These are phyloP conservation scores for Synergus umbraculus DNA, from an alignment of 2,888 invertebrate species.

Conservation along the genomic window DNA sequence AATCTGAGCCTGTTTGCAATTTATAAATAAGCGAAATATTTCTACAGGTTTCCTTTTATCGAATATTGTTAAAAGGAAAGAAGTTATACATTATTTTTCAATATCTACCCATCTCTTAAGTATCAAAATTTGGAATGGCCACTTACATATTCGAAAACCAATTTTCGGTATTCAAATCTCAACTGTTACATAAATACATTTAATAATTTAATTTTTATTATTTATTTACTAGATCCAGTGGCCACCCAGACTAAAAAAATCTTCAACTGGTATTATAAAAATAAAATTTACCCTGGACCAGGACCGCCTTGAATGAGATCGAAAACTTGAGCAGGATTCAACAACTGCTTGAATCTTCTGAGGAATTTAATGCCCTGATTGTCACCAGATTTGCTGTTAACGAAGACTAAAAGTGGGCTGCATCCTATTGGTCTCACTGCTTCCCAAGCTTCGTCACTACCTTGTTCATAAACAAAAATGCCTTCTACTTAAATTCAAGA, in stretches of 20 bases:
- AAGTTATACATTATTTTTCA: neutral
- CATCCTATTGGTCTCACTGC: constrained; percentile 83
- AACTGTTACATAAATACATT: neutral
- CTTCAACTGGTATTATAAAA: constrained; percentile 9
- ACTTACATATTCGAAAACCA: neutral
- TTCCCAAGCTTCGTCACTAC: constrained; percentile 94
- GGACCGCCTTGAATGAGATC: constrained; percentile 93
- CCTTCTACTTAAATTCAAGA: constrained; percentile 24
- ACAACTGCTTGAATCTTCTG: constrained; percentile 93
- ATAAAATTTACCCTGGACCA: constrained; percentile 85
- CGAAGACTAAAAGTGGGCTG: constrained; percentile 95
- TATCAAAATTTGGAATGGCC: neutral
- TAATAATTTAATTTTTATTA: constrained; percentile 22
- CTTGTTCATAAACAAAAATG: constrained; percentile 56
- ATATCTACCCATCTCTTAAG: neutral
- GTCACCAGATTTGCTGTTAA: constrained; percentile 98
- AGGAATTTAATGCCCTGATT: constrained; percentile 98
- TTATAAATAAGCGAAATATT: constrained; percentile 32
- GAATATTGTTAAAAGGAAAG: neutral
- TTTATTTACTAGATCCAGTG: neutral
- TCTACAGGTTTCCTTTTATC: neutral
- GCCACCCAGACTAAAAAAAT: neutral
- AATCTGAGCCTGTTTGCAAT: constrained; percentile 83
- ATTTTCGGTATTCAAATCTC: neutral
- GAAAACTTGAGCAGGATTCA: constrained; percentile 98